Conservation (phyloP, 2,888 invertebrate species). For the Melikaiella ostensackeni region DNA sequence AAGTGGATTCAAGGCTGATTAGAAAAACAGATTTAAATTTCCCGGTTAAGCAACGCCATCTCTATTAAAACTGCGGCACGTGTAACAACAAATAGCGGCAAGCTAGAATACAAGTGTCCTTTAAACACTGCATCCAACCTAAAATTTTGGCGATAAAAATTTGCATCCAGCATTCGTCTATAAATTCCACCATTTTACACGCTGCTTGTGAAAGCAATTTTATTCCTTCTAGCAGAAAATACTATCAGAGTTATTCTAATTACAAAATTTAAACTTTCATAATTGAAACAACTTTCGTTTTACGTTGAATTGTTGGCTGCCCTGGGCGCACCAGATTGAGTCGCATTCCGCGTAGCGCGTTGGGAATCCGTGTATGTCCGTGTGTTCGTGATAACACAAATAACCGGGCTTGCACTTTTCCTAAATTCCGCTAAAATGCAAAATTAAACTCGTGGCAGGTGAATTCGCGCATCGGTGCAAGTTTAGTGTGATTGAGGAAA, state of each 20-base stretch:
- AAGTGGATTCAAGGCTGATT: not conserved
- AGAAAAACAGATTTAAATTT: not conserved
- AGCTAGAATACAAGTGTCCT: conserved; percentile 55
- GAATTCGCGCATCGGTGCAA: conserved; percentile 43
- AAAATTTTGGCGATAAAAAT: not conserved
- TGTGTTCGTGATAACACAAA: conserved; percentile 7
- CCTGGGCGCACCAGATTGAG: not conserved
- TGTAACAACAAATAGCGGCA: conserved; percentile 48
- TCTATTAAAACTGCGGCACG: not conserved
- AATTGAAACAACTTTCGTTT: not conserved
- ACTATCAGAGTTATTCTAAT: not conserved
- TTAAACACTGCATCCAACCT: conserved; percentile 56
- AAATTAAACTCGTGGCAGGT: conserved; percentile 49
- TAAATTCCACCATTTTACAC: not conserved
- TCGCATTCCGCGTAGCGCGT: conserved; percentile 9
- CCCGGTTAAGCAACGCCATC: not conserved
- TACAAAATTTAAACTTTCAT: not conserved
- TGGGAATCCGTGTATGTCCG: conserved; percentile 2
- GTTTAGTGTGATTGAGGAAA: conserved; percentile 40
- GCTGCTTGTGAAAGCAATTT: not conserved
- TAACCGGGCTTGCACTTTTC: conserved; percentile 15
- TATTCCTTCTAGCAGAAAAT: not conserved
- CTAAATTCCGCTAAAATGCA: conserved; percentile 55
- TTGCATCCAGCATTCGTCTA: not conserved
- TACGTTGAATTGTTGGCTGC: not conserved